Evolutionary conservation across 2,888 invertebrate species (phyloP), one percentile per base, ranked within the genome.

Genomic region (Rhingia campestris): DNA sequence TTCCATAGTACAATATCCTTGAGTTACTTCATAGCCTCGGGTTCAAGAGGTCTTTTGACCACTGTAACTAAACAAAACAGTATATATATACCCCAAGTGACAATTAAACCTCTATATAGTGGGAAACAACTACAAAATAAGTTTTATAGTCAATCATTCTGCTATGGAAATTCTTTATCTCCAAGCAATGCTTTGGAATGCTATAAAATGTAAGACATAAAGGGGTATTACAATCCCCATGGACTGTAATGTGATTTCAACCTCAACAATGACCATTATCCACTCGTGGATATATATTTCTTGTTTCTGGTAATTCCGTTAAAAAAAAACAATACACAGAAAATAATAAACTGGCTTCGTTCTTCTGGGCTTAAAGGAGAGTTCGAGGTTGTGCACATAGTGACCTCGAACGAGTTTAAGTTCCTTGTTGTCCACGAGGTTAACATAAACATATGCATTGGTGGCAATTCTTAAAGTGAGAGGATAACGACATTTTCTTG

Each of bases 341-440:
- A 22, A 22, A 22, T 22, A 22, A 22, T 22, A 22, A 22, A 22
- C 35, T 35, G 54, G 49, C 45, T 54, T 14, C 53, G 63, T 63
- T 76, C 53, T 75, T 61, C 35, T 59, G 43, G 6, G 43, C 84
- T 70, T 5, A 32, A 69, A 80, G 74, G 56, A 84, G 80, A 70
- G 74, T 70, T 84, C 80, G 80, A 80, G 84, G 84, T 61, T 80
- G 51, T 12, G 45, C 54, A 30, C 22, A 6, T 39, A 12, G 35
- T 73, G 75, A 75, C 84, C 84, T 84, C 80, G 84, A 74, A 80
- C 75, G 74, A 22, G 64, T 66, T 79, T 69, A 80, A 84, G 74
- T 84, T 84, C 80, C 84, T 80, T 75, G 70, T 74, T 69, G 58
- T 79, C 14, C 2, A 35, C 58, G 37, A 49, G 14, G 45, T 53